These are phyloP conservation scores for Diorhabda elongata DNA, from an alignment of 1,140 invertebrate genomes.

Conservation along the genomic window DNA sequence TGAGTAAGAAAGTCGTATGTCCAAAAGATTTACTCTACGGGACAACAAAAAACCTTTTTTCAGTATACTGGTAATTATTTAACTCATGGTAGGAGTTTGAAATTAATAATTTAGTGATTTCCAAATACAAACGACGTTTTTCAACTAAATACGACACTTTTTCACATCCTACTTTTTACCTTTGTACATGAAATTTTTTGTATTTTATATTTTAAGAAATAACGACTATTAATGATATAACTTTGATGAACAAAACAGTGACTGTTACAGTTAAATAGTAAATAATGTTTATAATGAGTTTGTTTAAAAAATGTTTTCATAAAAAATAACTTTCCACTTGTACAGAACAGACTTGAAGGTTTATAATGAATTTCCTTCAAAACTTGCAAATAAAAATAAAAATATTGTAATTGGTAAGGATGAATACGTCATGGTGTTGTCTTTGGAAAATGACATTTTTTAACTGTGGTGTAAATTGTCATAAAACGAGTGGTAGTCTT, in stretches of 20 bases:
- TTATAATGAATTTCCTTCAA: no score
- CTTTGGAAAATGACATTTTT: no score
- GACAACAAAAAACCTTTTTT: not conserved
- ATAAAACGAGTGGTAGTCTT: no score
- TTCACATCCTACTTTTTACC: no score
- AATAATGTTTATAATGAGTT: not conserved
- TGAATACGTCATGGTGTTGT: no score
- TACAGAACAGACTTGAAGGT: no score
- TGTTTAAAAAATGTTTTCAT: not conserved
- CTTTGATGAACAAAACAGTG: not conserved
- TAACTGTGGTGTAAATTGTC: not conserved
- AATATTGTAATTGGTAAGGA: no score
- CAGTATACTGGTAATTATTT: not conserved
- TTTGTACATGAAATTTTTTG: not conserved
- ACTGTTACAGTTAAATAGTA: not conserved
- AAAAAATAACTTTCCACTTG: not conserved
- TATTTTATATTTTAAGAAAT: not conserved
- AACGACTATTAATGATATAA: not conserved
- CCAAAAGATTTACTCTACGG: not conserved
- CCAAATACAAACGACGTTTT: not conserved
- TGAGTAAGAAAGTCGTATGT: no score
- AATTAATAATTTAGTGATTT: not conserved
- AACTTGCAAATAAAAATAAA: no score
- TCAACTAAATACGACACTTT: not conserved
- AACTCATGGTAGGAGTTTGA: no score